phyloP scores from a whole-genome alignment of 2,888 invertebrate genomes.

The Leistus spinibarbis region DNA sequence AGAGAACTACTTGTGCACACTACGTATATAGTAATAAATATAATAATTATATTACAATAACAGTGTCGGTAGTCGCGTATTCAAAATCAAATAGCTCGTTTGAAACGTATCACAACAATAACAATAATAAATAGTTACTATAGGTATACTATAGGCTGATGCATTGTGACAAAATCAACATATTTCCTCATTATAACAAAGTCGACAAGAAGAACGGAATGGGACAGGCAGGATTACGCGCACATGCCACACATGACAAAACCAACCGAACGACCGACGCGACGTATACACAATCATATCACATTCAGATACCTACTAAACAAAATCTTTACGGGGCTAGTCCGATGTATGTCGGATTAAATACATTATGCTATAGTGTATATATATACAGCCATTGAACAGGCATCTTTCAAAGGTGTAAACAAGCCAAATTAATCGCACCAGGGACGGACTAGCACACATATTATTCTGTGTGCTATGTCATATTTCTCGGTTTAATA shows the following conservation, averaged over 20 bases:
- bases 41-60: neutral
- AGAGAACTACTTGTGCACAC: no score
- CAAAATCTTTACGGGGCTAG: constrained; percentile 10
- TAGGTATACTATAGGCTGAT: neutral
- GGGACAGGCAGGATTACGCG: constrained; percentile 15
- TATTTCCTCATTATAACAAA: constrained; percentile 36
- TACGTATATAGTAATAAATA: neutral
- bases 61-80: neutral
- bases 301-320: no score
- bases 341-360: constrained; percentile 17
- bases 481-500: no score
- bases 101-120: constrained; percentile 1
- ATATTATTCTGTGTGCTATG: no score
- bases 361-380: no score
- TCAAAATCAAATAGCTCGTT: neutral
- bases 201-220: neutral
- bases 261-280: no score
- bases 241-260: constrained; percentile 17
- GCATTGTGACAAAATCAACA: constrained; percentile 28
- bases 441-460: constrained; percentile 7
- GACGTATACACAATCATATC: neutral
- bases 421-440: constrained; percentile 31
- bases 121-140: neutral
- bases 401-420: constrained; percentile 20
- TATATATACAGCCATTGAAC: constrained; percentile 6